Evolutionary conservation across 2,797 vertebrate genomes (phyloP).

Genomic region (Malacoctenus gilli): DNA sequence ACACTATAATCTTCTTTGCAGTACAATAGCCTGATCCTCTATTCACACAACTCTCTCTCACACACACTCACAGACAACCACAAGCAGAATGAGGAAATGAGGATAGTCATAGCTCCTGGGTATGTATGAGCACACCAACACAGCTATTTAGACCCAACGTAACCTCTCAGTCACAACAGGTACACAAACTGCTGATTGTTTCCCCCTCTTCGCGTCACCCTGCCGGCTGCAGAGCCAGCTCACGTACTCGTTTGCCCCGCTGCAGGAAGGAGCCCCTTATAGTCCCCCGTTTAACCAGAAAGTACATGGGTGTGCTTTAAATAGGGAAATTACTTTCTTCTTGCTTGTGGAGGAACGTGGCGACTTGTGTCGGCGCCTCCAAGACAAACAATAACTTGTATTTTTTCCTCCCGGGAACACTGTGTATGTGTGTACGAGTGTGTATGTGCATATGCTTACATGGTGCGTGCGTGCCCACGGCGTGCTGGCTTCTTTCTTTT

Average conservation of each 20-base stretch:
- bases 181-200: constrained; percentile 64
- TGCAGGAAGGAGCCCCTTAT: constrained; percentile 47
- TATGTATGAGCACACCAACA: constrained; percentile 26
- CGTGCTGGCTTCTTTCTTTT: constrained; percentile 45
- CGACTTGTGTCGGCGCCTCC: constrained; percentile 48
- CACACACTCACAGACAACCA: constrained; percentile 11
- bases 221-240: constrained; percentile 29
- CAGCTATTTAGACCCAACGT: constrained; percentile 16
- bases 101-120: constrained; percentile 37
- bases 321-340: constrained; percentile 58
- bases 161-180: constrained; percentile 47
- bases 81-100: constrained; percentile 30
- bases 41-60: constrained; percentile 21
- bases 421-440: constrained; percentile 29
- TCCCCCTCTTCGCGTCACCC: constrained; percentile 38
- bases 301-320: constrained; percentile 62
- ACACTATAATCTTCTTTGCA: constrained; percentile 30
- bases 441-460: constrained; percentile 50
- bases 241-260: constrained; percentile 60
- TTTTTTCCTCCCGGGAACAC: constrained; percentile 64
- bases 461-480: constrained; percentile 42
- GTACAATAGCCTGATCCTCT: constrained; percentile 31
- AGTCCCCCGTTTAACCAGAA: constrained; percentile 63
- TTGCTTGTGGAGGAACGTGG: constrained; percentile 47
- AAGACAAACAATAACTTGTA: constrained; percentile 71